Base-by-base conservation (phyloP, 2,113 vertebrate species). In the Nycticorax nycticorax region DNA sequence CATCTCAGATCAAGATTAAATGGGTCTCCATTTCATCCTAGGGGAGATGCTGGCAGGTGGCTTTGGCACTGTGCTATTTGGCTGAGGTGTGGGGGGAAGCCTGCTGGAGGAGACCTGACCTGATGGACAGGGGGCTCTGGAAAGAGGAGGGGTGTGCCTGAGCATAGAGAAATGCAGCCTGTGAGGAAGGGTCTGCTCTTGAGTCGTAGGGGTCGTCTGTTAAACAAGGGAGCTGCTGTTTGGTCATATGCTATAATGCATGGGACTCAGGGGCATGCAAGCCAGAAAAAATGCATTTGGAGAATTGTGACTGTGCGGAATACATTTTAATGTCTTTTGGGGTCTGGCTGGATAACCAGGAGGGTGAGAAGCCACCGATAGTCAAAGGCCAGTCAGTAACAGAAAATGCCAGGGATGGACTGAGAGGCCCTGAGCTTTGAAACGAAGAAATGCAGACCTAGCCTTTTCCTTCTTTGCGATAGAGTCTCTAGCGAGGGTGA, bases 141-240 rank as follows among this genome's bases (percentile, higher is more conserved):
- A 60, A 59, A 87, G n/a, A 78, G 12, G 21, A 63, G 10, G 20
- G n/a, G 8, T 64, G 50, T 60, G 39, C 12, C 39, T 75, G n/a
- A 55, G 23, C 52, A 19, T 8, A 45, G 21, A 69, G 67, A 71
- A 66, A 22, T 52, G 41, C 13, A 41, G 2, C 35, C 33, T 72
- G 21, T 22, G 19, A 41, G 47, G 57, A 67, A 45, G n/a, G 21
- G 45, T 35, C 37, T 0, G 2, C 63, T 78, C 52, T 47, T 68
- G 48, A 33, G 43, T n/a, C 0, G 0, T 6, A 48, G 22, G 11
- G 17, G 53, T 68, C 64, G n/a, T 39, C 43, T 67, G 0, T 37
- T 78, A 56, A 67, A 52, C 22, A 8, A 52, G 20, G 30, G 19
- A 75, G 50, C 41, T 64, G 66, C 72, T 55, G 22, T 55, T 75